Conservation (phyloP, 2,888 invertebrate genomes). For the Meteorus colon region DNA sequence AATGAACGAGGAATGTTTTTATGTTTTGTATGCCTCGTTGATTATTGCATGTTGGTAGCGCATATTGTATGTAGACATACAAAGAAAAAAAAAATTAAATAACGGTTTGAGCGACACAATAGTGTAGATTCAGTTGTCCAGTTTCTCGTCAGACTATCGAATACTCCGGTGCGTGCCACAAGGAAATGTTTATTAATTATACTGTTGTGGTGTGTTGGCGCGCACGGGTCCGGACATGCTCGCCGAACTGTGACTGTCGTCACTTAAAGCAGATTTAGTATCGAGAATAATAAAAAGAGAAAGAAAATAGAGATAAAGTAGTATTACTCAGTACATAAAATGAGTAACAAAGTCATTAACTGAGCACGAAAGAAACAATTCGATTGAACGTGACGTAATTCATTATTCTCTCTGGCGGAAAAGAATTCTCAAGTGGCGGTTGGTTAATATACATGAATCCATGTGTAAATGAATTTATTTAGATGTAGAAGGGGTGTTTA, state of each 20-base stretch:
- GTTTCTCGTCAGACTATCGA: slow-evolving; percentile 24
- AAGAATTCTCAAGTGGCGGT: neutral
- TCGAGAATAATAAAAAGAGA: slow-evolving; percentile 15
- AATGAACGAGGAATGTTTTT: slow-evolving; percentile 11
- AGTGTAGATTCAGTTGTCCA: slow-evolving; percentile 34
- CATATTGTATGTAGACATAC: slow-evolving; percentile 16
- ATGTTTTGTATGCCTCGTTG: neutral
- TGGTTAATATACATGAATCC: neutral
- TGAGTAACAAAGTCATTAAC: slow-evolving; percentile 12
- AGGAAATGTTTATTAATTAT: slow-evolving; percentile 54
- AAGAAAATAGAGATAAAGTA: no score
- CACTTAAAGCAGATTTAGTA: slow-evolving; percentile 19
- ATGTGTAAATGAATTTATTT: neutral
- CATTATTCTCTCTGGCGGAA: neutral
- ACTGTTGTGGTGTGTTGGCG: slow-evolving; percentile 42
- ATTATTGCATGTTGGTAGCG: neutral
- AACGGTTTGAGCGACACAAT: slow-evolving; percentile 18
- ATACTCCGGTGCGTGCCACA: slow-evolving; percentile 20
- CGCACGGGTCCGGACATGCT: slow-evolving; percentile 45
- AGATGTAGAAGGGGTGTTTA: neutral
- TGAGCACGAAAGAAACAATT: slow-evolving; percentile 14
- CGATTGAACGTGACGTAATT: slow-evolving; percentile 19
- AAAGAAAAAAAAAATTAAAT: slow-evolving; percentile 23
- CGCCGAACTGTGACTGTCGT: slow-evolving; percentile 46
- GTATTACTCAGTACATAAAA: neutral